Percentiles rank a stretch among this genome's conserved stretches.
phyloP scores from a whole-genome alignment of 2,797 vertebrate genomes.

The Cephalopachus bancanus region DNA sequence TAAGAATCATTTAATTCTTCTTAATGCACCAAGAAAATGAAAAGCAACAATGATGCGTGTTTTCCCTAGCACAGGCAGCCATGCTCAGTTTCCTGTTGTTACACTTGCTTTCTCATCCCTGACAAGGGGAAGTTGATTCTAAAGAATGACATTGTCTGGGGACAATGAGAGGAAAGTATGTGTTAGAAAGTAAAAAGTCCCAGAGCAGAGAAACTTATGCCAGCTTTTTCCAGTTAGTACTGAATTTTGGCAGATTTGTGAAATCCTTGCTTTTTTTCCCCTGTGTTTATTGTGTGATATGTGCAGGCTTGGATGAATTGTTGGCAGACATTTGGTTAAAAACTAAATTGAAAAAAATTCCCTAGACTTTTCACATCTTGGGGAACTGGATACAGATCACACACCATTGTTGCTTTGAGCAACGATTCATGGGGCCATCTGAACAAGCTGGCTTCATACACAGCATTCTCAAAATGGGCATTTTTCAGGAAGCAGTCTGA shows the following conservation, averaged over 20 bases:
- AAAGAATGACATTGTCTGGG: neutral
- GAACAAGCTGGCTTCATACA: neutral
- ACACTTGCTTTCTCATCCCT: neutral
- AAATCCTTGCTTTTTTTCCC: constrained; percentile 44
- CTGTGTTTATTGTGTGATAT: constrained; percentile 14
- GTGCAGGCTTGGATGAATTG: constrained; percentile 41
- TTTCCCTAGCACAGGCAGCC: constrained; percentile 6
- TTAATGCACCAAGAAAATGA: constrained; percentile 57
- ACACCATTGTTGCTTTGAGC: neutral
- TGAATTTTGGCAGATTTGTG: constrained; percentile 59
- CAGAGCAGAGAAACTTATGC: constrained; percentile 36
- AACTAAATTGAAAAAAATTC: neutral
- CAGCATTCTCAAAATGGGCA: neutral
- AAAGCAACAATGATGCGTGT: constrained; percentile 41
- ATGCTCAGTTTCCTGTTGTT: constrained; percentile 35
- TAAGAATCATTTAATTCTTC: constrained; percentile 76
- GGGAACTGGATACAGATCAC: neutral
- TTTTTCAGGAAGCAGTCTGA: neutral
- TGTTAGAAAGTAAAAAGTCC: constrained; percentile 22
- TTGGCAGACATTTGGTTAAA: neutral
- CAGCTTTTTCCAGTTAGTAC: constrained; percentile 57
- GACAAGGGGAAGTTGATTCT: constrained; percentile 27
- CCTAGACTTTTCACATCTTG: neutral
- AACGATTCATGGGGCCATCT: neutral
- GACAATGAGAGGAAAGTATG: constrained; percentile 1